These are phyloP conservation scores for Corydoras maculifer DNA, from an alignment of 2,113 vertebrate species.

Conservation along the genomic window DNA sequence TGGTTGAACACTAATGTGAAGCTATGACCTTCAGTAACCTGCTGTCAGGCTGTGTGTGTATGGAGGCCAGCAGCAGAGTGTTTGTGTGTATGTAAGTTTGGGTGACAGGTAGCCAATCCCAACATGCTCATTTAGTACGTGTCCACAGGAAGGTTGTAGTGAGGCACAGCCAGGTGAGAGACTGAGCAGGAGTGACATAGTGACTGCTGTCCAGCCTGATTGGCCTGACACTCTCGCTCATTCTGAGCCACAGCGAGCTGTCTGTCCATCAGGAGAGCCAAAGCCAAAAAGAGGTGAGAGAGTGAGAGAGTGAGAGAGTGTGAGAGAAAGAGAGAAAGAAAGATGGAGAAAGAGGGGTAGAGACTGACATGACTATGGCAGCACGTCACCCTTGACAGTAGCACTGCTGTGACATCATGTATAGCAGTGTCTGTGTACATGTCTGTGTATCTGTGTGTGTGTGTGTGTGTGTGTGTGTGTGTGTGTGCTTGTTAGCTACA, in stretches of 20 bases:
- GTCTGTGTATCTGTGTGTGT: constrained; percentile 6
- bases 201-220: constrained; percentile 51
- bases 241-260: constrained; percentile 43
- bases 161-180: constrained; percentile 9
- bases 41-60: not conserved
- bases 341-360: constrained; percentile 44
- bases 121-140: constrained; percentile 21
- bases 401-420: constrained; percentile 28
- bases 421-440: not conserved
- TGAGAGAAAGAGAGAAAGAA: not conserved
- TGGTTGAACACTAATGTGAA: not conserved
- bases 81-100: constrained; percentile 4
- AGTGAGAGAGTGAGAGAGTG: constrained; percentile 13
- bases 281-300: constrained; percentile 1
- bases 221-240: constrained; percentile 41
- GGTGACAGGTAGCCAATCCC: constrained; percentile 4
- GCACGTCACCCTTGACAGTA: constrained; percentile 60
- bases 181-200: constrained; percentile 42
- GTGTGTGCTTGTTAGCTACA: constrained; percentile 29
- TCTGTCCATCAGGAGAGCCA: constrained; percentile 42
- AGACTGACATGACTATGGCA: constrained; percentile 51
- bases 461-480: constrained; percentile 35
- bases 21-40: constrained; percentile 1
- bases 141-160: constrained; percentile 11
- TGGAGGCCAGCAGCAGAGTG: not conserved